phyloP scores from a whole-genome alignment of 2,113 vertebrate species.

The Pelusios castaneus region DNA sequence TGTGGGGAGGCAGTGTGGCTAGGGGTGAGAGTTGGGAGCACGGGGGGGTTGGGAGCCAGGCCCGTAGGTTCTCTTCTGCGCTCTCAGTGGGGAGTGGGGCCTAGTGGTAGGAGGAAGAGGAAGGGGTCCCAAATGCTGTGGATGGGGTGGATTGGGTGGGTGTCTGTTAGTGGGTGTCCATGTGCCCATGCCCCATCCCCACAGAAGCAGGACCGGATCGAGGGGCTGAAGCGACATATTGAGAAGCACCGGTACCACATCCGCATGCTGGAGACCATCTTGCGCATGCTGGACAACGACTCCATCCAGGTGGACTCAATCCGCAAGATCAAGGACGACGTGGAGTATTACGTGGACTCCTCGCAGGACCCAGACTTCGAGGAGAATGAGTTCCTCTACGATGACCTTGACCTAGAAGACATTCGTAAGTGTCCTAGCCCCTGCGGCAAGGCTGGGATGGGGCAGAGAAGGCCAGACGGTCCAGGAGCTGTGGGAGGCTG shows the following conservation, averaged over 20 bases:
- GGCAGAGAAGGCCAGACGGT: not conserved
- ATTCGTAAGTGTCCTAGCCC: constrained; percentile 84
- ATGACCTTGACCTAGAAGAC: constrained; percentile 93
- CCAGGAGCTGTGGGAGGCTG: too few species aligned
- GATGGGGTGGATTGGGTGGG: not conserved
- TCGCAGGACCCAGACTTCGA: constrained; percentile 95
- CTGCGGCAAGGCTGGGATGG: not conserved
- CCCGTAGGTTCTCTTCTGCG: not conserved
- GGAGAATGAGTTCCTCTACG: constrained; percentile 94
- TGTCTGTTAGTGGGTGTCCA: not conserved
- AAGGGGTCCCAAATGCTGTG: not conserved
- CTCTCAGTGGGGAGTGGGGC: not conserved
- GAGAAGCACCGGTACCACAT: constrained; percentile 93
- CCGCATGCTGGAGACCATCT: constrained; percentile 93
- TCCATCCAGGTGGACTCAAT: constrained; percentile 91
- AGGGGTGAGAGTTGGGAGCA: too few species aligned
- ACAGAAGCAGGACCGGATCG: constrained; percentile 93
- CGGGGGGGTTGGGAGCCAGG: not conserved
- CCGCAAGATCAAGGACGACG: constrained; percentile 94
- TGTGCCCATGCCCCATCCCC: constrained; percentile 1
- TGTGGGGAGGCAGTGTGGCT: too few species aligned
- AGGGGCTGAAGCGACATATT: constrained; percentile 90
- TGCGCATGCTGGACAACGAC: constrained; percentile 95
- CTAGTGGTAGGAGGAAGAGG: not conserved
- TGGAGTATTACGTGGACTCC: constrained; percentile 95